Base-by-base conservation (phyloP, 2,113 vertebrate species). In the Neoarius graeffei region DNA sequence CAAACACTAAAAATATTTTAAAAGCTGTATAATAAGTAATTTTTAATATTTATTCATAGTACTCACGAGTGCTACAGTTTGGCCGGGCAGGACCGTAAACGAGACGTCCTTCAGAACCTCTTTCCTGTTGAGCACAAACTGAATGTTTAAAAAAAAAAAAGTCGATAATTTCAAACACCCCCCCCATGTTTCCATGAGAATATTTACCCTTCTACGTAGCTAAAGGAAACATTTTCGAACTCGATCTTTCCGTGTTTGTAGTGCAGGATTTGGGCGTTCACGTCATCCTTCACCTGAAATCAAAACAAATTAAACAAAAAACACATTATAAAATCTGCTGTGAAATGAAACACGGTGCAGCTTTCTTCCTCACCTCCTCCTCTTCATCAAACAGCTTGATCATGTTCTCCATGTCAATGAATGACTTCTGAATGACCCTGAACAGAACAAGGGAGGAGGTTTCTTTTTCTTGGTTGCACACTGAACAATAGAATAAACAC, bases 351-450 rank as follows among this genome's bases (percentile, higher is more conserved):
- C 13, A 14, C 7, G 2, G 15, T 7, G 20, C 1, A 0, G 7
- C 23, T 20, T 62, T 62, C 57, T 7, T 42, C 92, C 94, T 85
- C 86, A 99, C 98, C 95, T 99, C 98, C 23, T 95, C 91, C 0
- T 97, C 97, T 87, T 99, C 98, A 0, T 95, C 92, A 13, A 99
- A 97, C 74, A 99, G 96, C 7, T 97, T 94, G 66, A 99, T 98
- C 98, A 99, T 99, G 93, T 97, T 99, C 91, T 99, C 98, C 98
- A 99, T 99, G 93, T 99, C 98, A 0, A 99, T 96, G 50, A 99
- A 99, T 9, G 98, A 99, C 15, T 92, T 98, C 94, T 99, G 98
- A 94, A 99, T 99, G 94, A 99, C 96, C 93, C 98, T 99, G 94
- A 48, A 60, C 1, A 20, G 17, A 87, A 83, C 83, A 48, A 56